Evolutionary conservation across 2,888 invertebrate genomes (phyloP).

Genomic region (Dicycla oo): DNA sequence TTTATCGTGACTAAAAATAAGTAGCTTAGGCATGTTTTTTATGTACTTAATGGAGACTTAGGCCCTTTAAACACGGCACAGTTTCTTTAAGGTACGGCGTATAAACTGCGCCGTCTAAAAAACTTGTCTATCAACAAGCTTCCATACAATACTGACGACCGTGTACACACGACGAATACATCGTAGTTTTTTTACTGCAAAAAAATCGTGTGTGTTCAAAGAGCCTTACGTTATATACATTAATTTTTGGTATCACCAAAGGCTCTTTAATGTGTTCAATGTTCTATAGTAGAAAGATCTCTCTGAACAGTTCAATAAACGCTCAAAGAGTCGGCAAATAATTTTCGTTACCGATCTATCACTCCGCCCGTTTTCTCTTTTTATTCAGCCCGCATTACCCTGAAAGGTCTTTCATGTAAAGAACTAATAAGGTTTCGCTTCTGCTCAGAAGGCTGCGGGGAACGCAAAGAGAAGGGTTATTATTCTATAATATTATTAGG

Average conservation of each 20-base stretch:
- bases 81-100: too few relatives aligned
- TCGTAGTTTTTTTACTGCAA: too few relatives aligned
- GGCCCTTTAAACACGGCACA: too few relatives aligned
- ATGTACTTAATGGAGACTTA: neutral
- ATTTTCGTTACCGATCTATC: constrained; percentile 56
- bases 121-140: too few relatives aligned
- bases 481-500: constrained; percentile 7
- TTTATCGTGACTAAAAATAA: neutral
- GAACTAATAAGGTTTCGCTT: constrained; percentile 61
- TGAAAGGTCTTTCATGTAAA: constrained; percentile 62
- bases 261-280: neutral
- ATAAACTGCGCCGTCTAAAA: too few relatives aligned
- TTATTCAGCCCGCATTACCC: constrained; percentile 56
- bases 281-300: constrained; percentile 14
- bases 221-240: neutral
- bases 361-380: constrained; percentile 39
- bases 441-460: constrained; percentile 34
- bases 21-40: neutral
- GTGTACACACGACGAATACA: too few relatives aligned
- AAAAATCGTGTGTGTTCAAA: too few relatives aligned
- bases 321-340: constrained; percentile 27
- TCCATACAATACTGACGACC: too few relatives aligned
- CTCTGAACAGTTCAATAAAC: constrained; percentile 24
- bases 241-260: neutral
- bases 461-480: constrained; percentile 43